Base-by-base conservation (phyloP, 2,797 vertebrate species). In the Amniataba percoides region DNA sequence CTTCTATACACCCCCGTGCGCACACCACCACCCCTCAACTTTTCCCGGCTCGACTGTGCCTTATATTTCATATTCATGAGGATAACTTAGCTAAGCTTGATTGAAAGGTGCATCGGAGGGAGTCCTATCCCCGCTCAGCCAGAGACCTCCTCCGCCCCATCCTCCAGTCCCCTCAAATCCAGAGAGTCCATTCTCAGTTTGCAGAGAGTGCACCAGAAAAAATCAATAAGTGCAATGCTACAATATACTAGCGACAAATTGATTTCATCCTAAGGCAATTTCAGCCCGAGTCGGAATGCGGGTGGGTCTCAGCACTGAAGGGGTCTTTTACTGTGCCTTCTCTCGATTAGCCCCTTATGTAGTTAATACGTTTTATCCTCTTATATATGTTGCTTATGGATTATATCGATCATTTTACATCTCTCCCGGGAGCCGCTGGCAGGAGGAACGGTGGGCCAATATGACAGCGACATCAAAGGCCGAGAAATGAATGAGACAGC, bases 201-300 rank as follows among this genome's bases (percentile, higher is more conserved):
- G 31, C 74, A 62, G 78, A 71, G 77, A 85, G 86, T 74, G 85
- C 83, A 77, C 83, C 45, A 51, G 43, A 75, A 90, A 27, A 94
- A 95, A 95, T 95, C 95, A 94, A 94, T 95, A 93, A 89, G 81
- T 85, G 89, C 92, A 93, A 92, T 90, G 93, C 93, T 87, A 92
- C 93, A 94, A 95, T 93, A 95, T 89, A 92, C 90, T 92, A 71
- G 90, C 86, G 77, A 94, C 93, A 93, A 95, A 95, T 93, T 92
- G 92, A 94, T 94, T 94, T 94, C 88, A 91, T 94, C 93, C 93
- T 75, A 84, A 88, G 82, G 91, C 92, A 90, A 94, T 94, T 93
- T 92, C 71, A 43, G 85, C 84, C 80, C 73, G 43, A 86, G 68
- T 48, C 64, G 83, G 88, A 91, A 84, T 71, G 77, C 55, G 60